A percentile compares a stretch with the other conserved stretches of the same genome.
phyloP scores from a whole-genome alignment of 2,113 vertebrate species.

The Sturnus vulgaris region DNA sequence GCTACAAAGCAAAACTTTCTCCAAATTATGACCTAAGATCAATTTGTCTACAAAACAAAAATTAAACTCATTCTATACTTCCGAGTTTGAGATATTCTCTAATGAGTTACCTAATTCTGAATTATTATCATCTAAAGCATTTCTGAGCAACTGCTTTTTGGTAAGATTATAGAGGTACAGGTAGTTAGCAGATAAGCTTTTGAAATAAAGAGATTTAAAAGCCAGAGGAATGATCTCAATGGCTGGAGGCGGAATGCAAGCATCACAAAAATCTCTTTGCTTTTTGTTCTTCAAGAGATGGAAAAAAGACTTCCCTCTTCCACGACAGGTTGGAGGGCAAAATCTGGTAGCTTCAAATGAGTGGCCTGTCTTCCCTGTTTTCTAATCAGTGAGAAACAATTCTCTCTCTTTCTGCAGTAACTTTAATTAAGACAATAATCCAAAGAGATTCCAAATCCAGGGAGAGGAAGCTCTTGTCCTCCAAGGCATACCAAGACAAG shows the following conservation, averaged over 20 bases:
- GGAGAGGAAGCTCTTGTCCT: background rate
- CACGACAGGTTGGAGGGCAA: background rate
- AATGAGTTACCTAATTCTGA: background rate
- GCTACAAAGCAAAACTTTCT: background rate
- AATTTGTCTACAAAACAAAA: background rate
- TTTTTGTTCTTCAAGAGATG: background rate
- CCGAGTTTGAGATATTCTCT: background rate
- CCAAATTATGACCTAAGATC: background rate
- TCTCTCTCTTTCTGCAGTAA: background rate
- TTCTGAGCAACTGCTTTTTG: constrained; percentile 12
- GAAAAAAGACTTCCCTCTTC: background rate
- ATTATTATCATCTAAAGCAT: constrained; percentile 1
- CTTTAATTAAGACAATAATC: background rate
- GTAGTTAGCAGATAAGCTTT: background rate
- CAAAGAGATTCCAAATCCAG: background rate
- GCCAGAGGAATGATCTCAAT: background rate
- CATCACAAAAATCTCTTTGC: background rate
- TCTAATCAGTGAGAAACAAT: background rate
- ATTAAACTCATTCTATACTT: background rate
- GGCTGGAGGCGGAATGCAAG: background rate
- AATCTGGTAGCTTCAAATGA: background rate
- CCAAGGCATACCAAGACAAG: background rate
- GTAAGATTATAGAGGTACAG: background rate
- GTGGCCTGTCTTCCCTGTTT: background rate
- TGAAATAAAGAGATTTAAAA: constrained; percentile 20